These are phyloP conservation scores for Gandaritis pyraliata DNA, from an alignment of 2,888 invertebrate genomes.

Conservation along the genomic window DNA sequence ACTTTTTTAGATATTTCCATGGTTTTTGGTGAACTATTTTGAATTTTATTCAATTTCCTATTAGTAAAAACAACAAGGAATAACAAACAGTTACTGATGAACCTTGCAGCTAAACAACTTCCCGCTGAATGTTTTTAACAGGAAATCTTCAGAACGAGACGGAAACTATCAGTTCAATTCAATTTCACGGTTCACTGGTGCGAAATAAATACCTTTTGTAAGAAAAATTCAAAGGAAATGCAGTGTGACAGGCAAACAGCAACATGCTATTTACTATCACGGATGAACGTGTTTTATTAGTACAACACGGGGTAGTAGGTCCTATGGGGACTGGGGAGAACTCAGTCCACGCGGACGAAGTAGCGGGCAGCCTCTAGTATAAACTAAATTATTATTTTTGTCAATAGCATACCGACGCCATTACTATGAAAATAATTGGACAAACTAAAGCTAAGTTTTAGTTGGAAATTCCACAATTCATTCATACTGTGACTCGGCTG, in stretches of 20 bases:
- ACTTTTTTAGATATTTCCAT: too few relatives aligned
- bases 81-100: neutral
- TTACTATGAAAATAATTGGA: too few relatives aligned
- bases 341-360: too few relatives aligned
- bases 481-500: conserved; percentile 14
- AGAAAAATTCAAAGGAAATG: conserved; percentile 35
- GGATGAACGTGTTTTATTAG: too few relatives aligned
- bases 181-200: conserved; percentile 56
- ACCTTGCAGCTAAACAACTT: conserved; percentile 39
- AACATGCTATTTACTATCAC: neutral
- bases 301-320: too few relatives aligned
- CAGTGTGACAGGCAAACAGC: conserved; percentile 12
- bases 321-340: too few relatives aligned
- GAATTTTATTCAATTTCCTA: too few relatives aligned
- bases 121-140: conserved; percentile 48
- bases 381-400: too few relatives aligned
- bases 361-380: too few relatives aligned
- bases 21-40: neutral
- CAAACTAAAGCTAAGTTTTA: conserved; percentile 5
- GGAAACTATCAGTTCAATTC: conserved; percentile 47
- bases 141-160: conserved; percentile 43
- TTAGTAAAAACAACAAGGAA: neutral
- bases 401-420: too few relatives aligned
- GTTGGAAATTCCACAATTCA: conserved; percentile 22
- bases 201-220: conserved; percentile 48